Evolutionary conservation across 1,140 invertebrate species (phyloP).

Genomic region (Brachionus sp.): DNA sequence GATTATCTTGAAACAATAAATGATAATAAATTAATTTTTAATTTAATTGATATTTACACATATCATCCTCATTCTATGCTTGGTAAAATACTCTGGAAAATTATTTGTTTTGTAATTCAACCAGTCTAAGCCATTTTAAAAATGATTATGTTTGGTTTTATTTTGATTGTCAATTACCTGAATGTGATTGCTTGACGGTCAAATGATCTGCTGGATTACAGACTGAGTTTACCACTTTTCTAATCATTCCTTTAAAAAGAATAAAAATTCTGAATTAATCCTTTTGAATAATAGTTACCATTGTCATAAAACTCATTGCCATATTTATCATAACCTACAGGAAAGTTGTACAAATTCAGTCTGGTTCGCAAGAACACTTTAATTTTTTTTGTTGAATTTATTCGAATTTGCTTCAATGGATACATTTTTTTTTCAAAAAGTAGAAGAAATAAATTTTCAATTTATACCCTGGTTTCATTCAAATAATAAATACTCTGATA

Average conservation of each 20-base stretch:
- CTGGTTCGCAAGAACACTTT: background rate
- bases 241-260: constrained; percentile 8
- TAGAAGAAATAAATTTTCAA: background rate
- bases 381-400: constrained; percentile 6
- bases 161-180: background rate
- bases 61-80: background rate
- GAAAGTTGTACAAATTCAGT: background rate
- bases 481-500: background rate
- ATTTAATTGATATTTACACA: background rate
- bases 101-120: constrained; percentile 16
- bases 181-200: background rate
- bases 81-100: background rate
- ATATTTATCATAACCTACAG: constrained; percentile 13
- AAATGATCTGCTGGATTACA: background rate
- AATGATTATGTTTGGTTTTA: background rate
- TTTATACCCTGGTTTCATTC: background rate
- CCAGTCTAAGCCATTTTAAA: background rate
- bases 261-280: background rate
- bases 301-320: constrained; percentile 30
- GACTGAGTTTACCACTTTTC: background rate
- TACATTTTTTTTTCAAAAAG: constrained; percentile 8
- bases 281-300: background rate
- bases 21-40: background rate
- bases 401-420: constrained; percentile 22
- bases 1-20: background rate